Evolutionary conservation across 37 sponge, comb jelly and placozoan genomes (phyloP).

Genomic region (Haliclona indistincta): DNA sequence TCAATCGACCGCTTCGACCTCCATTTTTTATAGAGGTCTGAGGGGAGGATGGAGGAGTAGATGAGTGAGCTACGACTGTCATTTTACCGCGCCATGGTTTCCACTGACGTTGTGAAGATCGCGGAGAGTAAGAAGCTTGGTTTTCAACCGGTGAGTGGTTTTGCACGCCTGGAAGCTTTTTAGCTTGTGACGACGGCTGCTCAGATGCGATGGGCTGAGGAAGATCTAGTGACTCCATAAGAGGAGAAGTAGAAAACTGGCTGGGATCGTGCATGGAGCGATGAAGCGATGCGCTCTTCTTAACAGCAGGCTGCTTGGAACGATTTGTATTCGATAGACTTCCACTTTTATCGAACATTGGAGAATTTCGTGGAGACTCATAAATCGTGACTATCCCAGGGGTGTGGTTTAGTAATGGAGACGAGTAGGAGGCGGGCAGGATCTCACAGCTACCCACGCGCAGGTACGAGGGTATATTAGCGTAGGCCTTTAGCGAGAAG

Average conservation of each 20-base stretch:
- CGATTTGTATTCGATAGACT: neutral
- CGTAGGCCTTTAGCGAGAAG: constrained; percentile 13
- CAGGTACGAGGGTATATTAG: constrained; percentile 29
- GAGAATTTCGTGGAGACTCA: neutral
- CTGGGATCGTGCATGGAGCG: neutral
- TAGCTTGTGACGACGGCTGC: neutral
- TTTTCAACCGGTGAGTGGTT: no score
- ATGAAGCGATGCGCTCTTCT: neutral
- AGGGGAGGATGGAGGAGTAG: neutral
- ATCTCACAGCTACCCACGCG: constrained; percentile 12
- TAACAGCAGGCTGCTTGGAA: neutral
- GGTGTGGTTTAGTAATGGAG: no score
- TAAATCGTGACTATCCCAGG: neutral
- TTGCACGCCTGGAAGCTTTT: neutral
- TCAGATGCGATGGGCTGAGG: neutral
- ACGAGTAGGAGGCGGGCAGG: no score
- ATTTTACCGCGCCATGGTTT: no score
- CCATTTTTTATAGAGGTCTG: neutral
- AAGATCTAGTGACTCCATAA: neutral
- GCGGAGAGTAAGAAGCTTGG: neutral
- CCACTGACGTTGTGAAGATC: neutral
- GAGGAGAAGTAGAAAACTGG: neutral
- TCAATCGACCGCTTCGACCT: neutral
- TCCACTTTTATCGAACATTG: neutral
- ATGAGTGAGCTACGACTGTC: neutral